Evolutionary conservation across 2,888 invertebrate species (phyloP), one percentile per base, ranked within the genome.

Genomic region (Calliphora vomitoria): DNA sequence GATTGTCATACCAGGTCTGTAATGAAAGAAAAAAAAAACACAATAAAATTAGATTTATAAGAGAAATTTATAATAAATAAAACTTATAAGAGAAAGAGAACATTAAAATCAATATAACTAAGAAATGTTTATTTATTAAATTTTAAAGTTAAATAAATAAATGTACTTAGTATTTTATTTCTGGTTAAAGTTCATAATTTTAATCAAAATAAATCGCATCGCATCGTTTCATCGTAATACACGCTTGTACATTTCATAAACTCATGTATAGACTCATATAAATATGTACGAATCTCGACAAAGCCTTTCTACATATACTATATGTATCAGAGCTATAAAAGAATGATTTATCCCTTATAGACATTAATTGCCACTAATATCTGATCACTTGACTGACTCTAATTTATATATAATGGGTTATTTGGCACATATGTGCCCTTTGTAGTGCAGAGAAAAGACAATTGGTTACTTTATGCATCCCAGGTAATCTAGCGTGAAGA

Each of bases 1-100:
- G 91, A 86, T 96, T 96, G 82, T 95, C 95, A 90, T 96, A 95
- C 96, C 96, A 97, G 89, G 95, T 95, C 97, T 97, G 94, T 6
- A 85, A 85, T 8, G 10, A 55, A 83, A 95, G 95, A 88, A 53
- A 35, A 50, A 6, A 38, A 44, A 66, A 50, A 58, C 13, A 68
- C 3, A 50, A 68, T 13, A 35, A 62, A 75, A 53, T 31, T 15
- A 13, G 4, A 41, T 68, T 50, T 75, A 38, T 44, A 60, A 60
- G n/a, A 53, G 18, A 25, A 64, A 31, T 0, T 38, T 25, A 25
- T 25, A 25, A 25, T 25, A 25, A 25, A 3, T 11, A 1, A n/a
- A 10, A 35, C 35, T 35, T 35, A 35, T 35, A 35, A 35, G 35
- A 50, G 8, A 6, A 38, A 38, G 3, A 18, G 1, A 38, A 3